Conservation (phyloP, 2,113 vertebrate genomes). For the Sapajus apella region DNA sequence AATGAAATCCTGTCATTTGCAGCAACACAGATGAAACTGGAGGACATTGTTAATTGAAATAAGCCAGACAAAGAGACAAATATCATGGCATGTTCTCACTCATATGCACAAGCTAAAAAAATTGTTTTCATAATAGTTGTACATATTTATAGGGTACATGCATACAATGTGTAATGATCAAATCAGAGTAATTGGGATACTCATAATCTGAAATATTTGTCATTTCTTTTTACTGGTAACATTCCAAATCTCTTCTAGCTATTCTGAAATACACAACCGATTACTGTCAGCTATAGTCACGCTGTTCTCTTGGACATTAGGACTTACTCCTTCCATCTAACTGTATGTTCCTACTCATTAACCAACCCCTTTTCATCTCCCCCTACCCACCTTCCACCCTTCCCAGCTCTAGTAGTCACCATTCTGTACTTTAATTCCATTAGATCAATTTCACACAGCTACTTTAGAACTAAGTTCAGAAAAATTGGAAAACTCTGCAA, state of each 20-base stretch:
- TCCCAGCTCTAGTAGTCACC: neutral
- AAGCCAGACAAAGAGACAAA: neutral
- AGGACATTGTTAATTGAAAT: neutral
- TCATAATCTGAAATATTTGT: neutral
- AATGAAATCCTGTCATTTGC: neutral
- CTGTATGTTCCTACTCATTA: neutral
- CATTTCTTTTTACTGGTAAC: neutral
- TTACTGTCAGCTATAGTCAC: neutral
- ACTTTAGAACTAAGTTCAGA: neutral
- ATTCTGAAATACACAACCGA: neutral
- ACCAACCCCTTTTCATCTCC: neutral
- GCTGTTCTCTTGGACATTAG: neutral
- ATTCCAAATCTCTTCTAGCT: neutral
- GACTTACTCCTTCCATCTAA: neutral
- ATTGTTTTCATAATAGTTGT: neutral
- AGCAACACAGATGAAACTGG: neutral
- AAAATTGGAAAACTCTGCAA: neutral
- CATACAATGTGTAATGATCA: neutral
- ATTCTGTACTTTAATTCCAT: neutral
- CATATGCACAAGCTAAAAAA: neutral
- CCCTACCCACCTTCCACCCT: neutral
- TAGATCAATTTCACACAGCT: neutral
- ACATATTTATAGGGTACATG: neutral
- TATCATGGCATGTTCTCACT: neutral
- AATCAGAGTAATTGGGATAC: neutral